Percentiles rank a stretch among this genome's conserved stretches.
Evolutionary conservation across 2,888 invertebrate species (phyloP).

Genomic region (Parascotia fuliginaria): DNA sequence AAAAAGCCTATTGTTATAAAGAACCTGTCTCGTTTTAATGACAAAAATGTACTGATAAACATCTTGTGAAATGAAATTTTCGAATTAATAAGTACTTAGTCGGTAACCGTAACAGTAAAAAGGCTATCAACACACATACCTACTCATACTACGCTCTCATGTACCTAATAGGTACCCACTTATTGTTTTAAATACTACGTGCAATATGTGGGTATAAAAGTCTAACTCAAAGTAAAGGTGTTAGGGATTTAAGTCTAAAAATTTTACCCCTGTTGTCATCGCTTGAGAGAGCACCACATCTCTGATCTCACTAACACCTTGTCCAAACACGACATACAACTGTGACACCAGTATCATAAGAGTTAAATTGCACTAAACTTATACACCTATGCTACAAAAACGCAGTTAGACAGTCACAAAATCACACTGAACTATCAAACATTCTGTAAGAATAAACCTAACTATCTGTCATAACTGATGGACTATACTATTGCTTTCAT

Average conservation of each 20-base stretch:
- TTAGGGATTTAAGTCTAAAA: conserved; percentile 3
- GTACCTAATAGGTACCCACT: too few species aligned
- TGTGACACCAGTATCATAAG: conserved; percentile 57
- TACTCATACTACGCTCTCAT: too few species aligned
- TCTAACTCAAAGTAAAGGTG: neutral
- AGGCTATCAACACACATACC: too few species aligned
- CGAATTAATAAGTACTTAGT: too few species aligned
- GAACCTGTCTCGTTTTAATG: too few species aligned
- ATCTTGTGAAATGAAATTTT: too few species aligned
- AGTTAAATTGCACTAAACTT: conserved; percentile 61
- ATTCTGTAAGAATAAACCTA: conserved; percentile 4
- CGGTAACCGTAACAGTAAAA: too few species aligned
- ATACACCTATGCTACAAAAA: conserved; percentile 39
- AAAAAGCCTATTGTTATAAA: too few species aligned
- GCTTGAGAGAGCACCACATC: conserved; percentile 74
- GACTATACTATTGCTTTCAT: conserved; percentile 21
- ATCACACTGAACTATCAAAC: conserved; percentile 8
- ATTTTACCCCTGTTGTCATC: conserved; percentile 77
- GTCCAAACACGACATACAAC: conserved; percentile 70
- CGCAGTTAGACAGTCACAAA: conserved; percentile 8
- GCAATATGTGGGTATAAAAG: too few species aligned
- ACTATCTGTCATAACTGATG: conserved; percentile 9
- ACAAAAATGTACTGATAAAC: too few species aligned
- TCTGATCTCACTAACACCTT: conserved; percentile 66
- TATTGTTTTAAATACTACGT: neutral